These are phyloP conservation scores for Yponomeuta plumbellus DNA, from an alignment of 2,888 invertebrate species.

Conservation along the genomic window DNA sequence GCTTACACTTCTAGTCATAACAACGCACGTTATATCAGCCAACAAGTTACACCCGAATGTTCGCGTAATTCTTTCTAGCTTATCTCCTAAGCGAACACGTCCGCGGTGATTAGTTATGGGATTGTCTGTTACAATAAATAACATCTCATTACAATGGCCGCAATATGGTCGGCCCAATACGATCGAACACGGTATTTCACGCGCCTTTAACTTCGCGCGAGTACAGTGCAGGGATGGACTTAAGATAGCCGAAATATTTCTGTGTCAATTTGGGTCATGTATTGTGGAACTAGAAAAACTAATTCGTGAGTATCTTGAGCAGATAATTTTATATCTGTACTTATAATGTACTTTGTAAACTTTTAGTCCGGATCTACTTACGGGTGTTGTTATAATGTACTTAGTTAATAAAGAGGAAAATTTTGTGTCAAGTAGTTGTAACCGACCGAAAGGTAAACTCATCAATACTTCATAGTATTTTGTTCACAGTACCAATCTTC, in stretches of 20 bases:
- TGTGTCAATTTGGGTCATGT: constrained; percentile 18
- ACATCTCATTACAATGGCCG: constrained; percentile 66
- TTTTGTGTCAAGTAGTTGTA: too few relatives aligned
- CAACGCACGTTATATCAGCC: background rate
- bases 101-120: constrained; percentile 52
- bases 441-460: too few relatives aligned
- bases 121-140: constrained; percentile 59
- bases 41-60: background rate
- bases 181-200: constrained; percentile 55
- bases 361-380: too few relatives aligned
- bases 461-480: too few relatives aligned
- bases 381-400: too few relatives aligned
- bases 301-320: too few relatives aligned
- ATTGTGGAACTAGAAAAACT: too few relatives aligned
- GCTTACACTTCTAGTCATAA: too few relatives aligned
- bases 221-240: constrained; percentile 2
- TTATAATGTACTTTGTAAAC: too few relatives aligned
- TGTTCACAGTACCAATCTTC: too few relatives aligned
- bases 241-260: constrained; percentile 9
- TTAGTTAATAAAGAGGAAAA: too few relatives aligned
- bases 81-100: constrained; percentile 25
- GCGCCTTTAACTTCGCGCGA: constrained; percentile 33
- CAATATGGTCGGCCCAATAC: constrained; percentile 37
- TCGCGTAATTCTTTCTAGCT: background rate
- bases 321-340: too few relatives aligned